Evolutionary conservation across 2,797 vertebrate species (phyloP), one percentile per base, ranked within the genome.

Genomic region (Merluccius polli): DNA sequence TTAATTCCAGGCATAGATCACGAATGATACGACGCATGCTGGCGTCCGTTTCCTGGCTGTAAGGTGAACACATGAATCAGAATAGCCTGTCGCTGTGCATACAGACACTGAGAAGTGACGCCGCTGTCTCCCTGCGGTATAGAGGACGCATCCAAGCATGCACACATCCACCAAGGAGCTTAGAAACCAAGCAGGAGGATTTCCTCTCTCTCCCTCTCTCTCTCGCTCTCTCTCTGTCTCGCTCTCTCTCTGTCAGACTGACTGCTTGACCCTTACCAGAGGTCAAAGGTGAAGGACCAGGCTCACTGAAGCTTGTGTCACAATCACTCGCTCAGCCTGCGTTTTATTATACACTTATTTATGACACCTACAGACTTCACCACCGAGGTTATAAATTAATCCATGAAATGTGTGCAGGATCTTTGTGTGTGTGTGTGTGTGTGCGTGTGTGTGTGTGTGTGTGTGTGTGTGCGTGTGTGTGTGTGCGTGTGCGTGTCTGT

Each of bases 261-360:
- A 78, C 75, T 41, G 63, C n/a, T 67, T 29, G 65, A 68, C 27
- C 27, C 65, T 7, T 68, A 27, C 11, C 10, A 68, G 65, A 31
- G 65, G 27, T 27, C 24, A 27, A 29, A 27, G n/a, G 38, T 21
- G 15, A 35, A 71, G 70, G n/a, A 24, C 15, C 32, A 70, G 69
- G 15, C 16, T 33, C 4, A 35, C 21, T 36, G 8, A n/a, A 21
- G 73, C 78, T 65, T 70, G 78, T 87, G 87, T 79, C 78, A 30
- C 69, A 13, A 10, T 24, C 24, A 52, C 81, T 85, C 81, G 73
- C 76, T 84, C 87, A 88, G 84, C 85, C 87, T 86, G 78, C 88
- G 86, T 83, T 85, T 88, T 82, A 7, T 9, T 77, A 77, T 73
- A n/a, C 76, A 59, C 41, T 89, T 86, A 89, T 89, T 89, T 89